Evolutionary conservation across 2,888 invertebrate genomes (phyloP).

Genomic region (Yponomeuta cagnagella): DNA sequence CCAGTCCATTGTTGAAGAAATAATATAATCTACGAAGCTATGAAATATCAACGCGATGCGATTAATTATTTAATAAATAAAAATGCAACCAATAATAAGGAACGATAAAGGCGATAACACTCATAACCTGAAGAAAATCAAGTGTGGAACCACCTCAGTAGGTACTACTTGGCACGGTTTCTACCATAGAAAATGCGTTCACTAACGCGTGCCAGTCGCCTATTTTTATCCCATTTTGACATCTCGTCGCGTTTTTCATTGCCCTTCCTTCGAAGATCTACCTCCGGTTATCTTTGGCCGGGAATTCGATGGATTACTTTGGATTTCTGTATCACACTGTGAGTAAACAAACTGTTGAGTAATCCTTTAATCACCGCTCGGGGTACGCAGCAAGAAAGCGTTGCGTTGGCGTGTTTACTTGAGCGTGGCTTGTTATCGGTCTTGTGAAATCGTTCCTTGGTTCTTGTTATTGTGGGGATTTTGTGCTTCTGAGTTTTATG

Average conservation of each 20-base stretch:
- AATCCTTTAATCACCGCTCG: background rate
- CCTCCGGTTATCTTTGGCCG: background rate
- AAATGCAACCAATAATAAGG: background rate
- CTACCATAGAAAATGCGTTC: slow-evolving; percentile 35
- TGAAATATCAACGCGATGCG: too few species aligned
- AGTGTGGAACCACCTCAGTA: background rate
- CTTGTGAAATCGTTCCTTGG: background rate
- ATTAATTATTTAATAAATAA: too few species aligned
- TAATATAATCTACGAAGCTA: background rate
- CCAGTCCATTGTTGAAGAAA: background rate
- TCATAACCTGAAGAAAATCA: background rate
- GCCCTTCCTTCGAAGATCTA: slow-evolving; percentile 4
- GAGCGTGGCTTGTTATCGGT: background rate
- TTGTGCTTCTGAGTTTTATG: too few species aligned
- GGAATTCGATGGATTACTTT: slow-evolving; percentile 24
- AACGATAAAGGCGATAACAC: background rate
- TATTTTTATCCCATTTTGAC: slow-evolving; percentile 12
- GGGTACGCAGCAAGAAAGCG: slow-evolving; percentile 7
- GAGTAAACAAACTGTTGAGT: slow-evolving; percentile 19
- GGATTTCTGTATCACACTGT: slow-evolving; percentile 25
- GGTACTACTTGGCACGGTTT: slow-evolving; percentile 37
- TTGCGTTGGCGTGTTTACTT: background rate
- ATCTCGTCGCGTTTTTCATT: background rate
- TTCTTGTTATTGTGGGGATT: background rate
- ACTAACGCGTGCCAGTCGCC: slow-evolving; percentile 18